Conservation (phyloP, 2,113 vertebrate genomes). For the Macquaria ambigua region DNA sequence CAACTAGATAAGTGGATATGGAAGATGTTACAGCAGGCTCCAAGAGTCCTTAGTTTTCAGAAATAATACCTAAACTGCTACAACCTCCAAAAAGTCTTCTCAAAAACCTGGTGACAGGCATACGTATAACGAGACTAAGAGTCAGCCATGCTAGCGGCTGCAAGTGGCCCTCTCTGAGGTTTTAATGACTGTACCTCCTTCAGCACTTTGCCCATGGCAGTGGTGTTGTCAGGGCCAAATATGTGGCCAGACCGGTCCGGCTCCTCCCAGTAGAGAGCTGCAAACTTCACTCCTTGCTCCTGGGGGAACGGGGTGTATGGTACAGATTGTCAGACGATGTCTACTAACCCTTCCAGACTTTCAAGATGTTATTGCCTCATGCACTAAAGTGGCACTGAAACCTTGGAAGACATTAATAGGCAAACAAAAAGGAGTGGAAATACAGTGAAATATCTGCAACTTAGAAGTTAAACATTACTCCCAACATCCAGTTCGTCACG, state of each 20-base stretch:
- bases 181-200: slow-evolving; percentile 71
- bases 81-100: too few relatives aligned
- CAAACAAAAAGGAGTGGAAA: too few relatives aligned
- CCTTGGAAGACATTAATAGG: neutral
- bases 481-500: slow-evolving; percentile 86
- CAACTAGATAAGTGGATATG: too few relatives aligned
- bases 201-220: slow-evolving; percentile 86
- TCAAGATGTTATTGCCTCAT: neutral
- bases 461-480: neutral
- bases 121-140: too few relatives aligned
- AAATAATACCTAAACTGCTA: too few relatives aligned
- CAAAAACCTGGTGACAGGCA: too few relatives aligned
- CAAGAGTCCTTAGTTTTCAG: too few relatives aligned
- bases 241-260: slow-evolving; percentile 91
- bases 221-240: slow-evolving; percentile 88
- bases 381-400: neutral
- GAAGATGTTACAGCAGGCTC: too few relatives aligned
- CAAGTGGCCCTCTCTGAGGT: too few relatives aligned
- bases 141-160: too few relatives aligned
- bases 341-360: too few relatives aligned
- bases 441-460: neutral
- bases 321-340: neutral
- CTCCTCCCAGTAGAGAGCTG: slow-evolving; percentile 94
- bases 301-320: neutral
- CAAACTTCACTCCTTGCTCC: slow-evolving; percentile 83